Base-by-base conservation (phyloP, 2,797 vertebrate species). In the Glyptemys insculpta region DNA sequence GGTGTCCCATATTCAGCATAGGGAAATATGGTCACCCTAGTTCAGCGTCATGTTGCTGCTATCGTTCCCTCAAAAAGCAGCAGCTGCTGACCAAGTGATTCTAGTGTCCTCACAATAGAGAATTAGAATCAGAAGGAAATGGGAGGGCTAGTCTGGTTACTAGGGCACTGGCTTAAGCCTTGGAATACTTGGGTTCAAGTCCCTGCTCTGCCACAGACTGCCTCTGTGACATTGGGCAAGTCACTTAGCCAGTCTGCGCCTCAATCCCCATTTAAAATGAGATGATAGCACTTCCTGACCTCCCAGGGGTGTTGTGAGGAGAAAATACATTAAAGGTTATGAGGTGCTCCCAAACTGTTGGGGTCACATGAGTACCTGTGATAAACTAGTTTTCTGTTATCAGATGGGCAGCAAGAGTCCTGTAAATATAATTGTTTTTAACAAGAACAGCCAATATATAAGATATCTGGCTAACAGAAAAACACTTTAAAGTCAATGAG, bases 91-190 rank as follows among this genome's bases (percentile, higher is more conserved):
- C 83, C 79, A 84, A 87, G 1, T 0, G 72, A 78, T 76, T 50
- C 41, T 19, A 21, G 18, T 68, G 80, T 82, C 76, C 85, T 85
- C 57, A 41, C 54, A 89, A 78, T 56, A 65, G 31, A 78, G 81
- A 82, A 89, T 85, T 74, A 50, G 74, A 95, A 50, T 80, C 85
- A 81, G 79, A 59, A 83, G 90, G 81, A 81, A 88, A 29, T 37
- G 44, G 92, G 88, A 85, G n/a, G 31, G 18, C 54, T n/a, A n/a
- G 16, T 8, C 62, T 18, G 8, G 34, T 19, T 65, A 65, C 16
- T 65, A 31, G 50, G 50, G 50, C 5, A 50, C 50, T 59, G 31
- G 14, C 29, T 59, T 59, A 59, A 27, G 57, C 29, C 57, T 59
- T 59, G 57, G 11, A 59, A 59, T n/a, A 65, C 34, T n/a, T 19